Conservation (phyloP, 2,888 invertebrate species). For the Plebejus argus region DNA sequence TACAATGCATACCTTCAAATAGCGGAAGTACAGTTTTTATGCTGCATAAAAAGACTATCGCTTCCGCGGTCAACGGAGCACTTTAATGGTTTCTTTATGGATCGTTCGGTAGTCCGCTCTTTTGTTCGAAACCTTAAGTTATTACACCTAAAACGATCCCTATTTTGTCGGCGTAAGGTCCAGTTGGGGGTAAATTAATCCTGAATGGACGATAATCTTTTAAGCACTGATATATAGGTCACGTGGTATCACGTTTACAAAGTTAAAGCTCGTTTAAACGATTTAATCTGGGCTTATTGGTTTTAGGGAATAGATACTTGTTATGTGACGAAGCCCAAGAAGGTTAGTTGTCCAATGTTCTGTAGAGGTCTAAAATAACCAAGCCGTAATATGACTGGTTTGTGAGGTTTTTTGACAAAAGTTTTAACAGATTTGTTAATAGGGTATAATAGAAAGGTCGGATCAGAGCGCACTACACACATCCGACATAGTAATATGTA, state of each 20-base stretch:
- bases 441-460: too few species aligned
- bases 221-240: conserved; percentile 46
- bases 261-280: conserved; percentile 6
- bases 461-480: too few species aligned
- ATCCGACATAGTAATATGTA: too few species aligned
- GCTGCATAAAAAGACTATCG: conserved; percentile 38
- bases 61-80: conserved; percentile 55
- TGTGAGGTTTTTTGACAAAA: too few species aligned
- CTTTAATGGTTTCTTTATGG: conserved; percentile 69
- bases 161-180: not conserved
- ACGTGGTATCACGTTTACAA: conserved; percentile 24
- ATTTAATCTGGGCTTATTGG: not conserved
- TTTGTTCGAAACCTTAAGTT: conserved; percentile 50
- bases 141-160: not conserved
- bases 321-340: not conserved
- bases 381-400: too few species aligned
- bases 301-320: not conserved
- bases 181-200: not conserved
- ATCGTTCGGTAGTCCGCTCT: conserved; percentile 58
- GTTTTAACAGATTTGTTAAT: too few species aligned
- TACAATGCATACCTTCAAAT: conserved; percentile 12
- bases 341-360: not conserved
- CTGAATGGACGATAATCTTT: conserved; percentile 49
- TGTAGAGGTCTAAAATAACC: not conserved
- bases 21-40: conserved; percentile 53